Percentiles rank a stretch among this genome's conserved stretches.
Evolutionary conservation across 2,888 invertebrate species (phyloP).

Genomic region (Chironomus riparius): DNA sequence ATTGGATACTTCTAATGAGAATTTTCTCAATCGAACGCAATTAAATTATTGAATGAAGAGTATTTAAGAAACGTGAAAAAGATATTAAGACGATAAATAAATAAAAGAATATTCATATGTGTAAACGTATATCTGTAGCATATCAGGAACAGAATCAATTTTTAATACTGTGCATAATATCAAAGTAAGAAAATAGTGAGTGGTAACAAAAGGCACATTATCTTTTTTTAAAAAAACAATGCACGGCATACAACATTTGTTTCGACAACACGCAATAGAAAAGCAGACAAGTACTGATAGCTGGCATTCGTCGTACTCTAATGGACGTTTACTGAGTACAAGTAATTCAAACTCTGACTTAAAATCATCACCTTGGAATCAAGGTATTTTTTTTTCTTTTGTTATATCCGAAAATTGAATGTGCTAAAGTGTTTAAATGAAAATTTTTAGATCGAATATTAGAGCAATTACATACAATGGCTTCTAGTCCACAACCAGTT

Average conservation of each 20-base stretch:
- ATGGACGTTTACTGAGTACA: background rate
- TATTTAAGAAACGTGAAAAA: too few species aligned
- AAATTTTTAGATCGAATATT: constrained; percentile 14
- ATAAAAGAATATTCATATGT: too few species aligned
- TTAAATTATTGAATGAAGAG: too few species aligned
- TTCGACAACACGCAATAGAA: constrained; percentile 42
- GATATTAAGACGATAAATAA: too few species aligned
- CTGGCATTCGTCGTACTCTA: constrained; percentile 39
- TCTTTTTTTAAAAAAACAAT: constrained; percentile 30
- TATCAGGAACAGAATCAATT: background rate
- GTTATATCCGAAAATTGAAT: background rate
- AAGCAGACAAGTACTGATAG: constrained; percentile 45
- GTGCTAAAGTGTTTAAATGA: background rate
- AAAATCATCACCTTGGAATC: constrained; percentile 35
- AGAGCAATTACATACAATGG: constrained; percentile 32
- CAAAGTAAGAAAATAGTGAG: background rate
- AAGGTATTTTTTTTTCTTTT: constrained; percentile 31
- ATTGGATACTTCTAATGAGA: too few species aligned
- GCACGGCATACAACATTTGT: constrained; percentile 43
- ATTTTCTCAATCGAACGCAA: too few species aligned
- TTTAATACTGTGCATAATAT: background rate
- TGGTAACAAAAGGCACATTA: background rate
- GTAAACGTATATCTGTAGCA: background rate
- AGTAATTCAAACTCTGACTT: constrained; percentile 33
- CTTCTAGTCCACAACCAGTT: constrained; percentile 40